Percentiles rank a stretch among this genome's conserved stretches.
Evolutionary conservation across 2,113 vertebrate genomes (phyloP).

Genomic region (Pseudonaja textilis): DNA sequence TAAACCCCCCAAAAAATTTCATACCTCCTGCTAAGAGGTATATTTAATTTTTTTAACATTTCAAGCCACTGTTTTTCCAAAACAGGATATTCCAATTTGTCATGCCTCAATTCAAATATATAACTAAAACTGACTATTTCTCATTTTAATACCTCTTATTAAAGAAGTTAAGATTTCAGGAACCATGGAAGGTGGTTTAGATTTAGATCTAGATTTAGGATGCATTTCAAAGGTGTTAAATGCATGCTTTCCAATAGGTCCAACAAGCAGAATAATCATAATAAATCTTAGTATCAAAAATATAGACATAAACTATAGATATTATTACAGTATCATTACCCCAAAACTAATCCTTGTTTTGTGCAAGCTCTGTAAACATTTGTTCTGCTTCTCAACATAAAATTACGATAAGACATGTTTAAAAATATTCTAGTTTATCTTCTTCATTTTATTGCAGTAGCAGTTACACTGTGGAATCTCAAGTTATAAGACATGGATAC

Average conservation of each 20-base stretch:
- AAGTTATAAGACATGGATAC: constrained; percentile 3
- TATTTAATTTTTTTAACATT: neutral
- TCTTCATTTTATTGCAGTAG: constrained; percentile 32
- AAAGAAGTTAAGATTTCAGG: neutral
- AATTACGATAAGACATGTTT: constrained; percentile 36
- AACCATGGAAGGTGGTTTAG: neutral
- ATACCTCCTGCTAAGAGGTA: neutral
- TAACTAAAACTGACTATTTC: neutral
- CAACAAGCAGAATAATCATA: neutral
- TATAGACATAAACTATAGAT: neutral
- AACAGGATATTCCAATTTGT: neutral
- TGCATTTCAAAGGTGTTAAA: neutral
- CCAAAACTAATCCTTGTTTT: constrained; percentile 38
- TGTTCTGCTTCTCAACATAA: constrained; percentile 37
- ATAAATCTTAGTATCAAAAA: neutral
- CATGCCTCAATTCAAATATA: neutral
- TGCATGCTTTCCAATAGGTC: neutral
- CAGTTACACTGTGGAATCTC: constrained; percentile 33
- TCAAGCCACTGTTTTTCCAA: neutral
- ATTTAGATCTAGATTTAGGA: neutral
- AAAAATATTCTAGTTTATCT: constrained; percentile 50
- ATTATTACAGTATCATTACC: neutral
- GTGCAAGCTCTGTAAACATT: constrained; percentile 37
- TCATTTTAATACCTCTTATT: neutral
- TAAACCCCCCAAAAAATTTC: neutral